Percentiles rank a stretch among this genome's conserved stretches.
Evolutionary conservation across 2,797 vertebrate species (phyloP).

Genomic region (Chromis chromis): DNA sequence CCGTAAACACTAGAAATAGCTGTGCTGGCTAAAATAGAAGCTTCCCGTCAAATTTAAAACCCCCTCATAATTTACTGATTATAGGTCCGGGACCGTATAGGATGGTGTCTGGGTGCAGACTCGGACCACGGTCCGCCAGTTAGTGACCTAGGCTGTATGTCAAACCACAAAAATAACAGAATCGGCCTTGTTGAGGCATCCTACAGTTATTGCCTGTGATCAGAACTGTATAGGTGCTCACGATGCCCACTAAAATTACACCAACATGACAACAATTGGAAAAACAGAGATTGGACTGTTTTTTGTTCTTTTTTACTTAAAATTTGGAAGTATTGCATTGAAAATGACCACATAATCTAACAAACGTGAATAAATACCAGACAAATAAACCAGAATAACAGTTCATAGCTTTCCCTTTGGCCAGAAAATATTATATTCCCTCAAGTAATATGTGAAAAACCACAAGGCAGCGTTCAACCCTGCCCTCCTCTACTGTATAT

Average conservation of each 20-base stretch:
- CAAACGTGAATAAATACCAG: neutral
- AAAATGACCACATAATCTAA: neutral
- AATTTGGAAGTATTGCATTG: neutral
- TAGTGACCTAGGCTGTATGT: too few relatives aligned
- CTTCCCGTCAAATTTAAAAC: too few relatives aligned
- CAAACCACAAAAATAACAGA: neutral
- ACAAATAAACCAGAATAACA: neutral
- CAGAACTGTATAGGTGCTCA: neutral
- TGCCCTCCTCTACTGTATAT: neutral
- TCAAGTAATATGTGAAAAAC: neutral
- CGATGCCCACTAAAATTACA: neutral
- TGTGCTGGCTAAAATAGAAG: too few relatives aligned
- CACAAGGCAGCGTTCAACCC: neutral
- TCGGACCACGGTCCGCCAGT: too few relatives aligned
- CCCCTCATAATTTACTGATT: too few relatives aligned
- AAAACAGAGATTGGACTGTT: neutral
- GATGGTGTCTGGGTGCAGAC: too few relatives aligned
- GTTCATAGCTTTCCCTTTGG: neutral
- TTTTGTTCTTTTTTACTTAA: neutral
- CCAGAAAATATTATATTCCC: neutral
- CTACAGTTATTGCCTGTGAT: neutral
- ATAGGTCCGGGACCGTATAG: too few relatives aligned
- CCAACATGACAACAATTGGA: neutral
- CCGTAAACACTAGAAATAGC: too few relatives aligned
- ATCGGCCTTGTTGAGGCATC: neutral